Evolutionary conservation across 1,140 invertebrate species (phyloP).

Genomic region (Phymastichus coffea): DNA sequence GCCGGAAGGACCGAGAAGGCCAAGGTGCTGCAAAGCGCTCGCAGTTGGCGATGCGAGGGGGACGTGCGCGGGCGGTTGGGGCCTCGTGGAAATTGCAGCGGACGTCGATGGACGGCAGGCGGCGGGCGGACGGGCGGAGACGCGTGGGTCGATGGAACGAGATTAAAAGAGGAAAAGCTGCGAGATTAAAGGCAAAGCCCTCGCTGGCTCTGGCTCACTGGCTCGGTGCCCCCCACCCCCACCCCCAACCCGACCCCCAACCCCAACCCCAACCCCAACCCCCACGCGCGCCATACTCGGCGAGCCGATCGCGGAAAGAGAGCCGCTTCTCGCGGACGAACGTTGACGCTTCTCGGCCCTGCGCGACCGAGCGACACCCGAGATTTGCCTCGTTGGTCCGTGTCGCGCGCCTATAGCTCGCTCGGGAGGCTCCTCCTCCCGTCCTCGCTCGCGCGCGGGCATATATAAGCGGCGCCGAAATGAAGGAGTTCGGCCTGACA

Average conservation of each 20-base stretch:
- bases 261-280: too few species aligned
- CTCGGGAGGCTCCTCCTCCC: background rate
- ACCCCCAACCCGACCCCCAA: too few species aligned
- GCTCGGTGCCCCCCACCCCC: too few species aligned
- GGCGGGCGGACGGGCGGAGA: too few species aligned
- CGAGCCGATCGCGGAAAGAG: constrained; percentile 27
- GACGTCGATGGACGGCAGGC: constrained; percentile 21
- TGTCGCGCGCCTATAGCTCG: too few species aligned
- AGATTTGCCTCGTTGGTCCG: background rate
- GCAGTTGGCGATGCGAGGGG: too few species aligned
- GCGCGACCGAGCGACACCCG: too few species aligned
- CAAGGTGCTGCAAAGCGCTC: too few species aligned
- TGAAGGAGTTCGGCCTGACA: background rate
- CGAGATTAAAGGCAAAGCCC: constrained; percentile 45
- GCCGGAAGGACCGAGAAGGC: too few species aligned
- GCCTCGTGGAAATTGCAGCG: constrained; percentile 39
- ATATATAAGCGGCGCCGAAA: background rate
- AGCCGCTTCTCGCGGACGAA: constrained; percentile 23
- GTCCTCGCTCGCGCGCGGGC: background rate
- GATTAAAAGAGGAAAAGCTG: constrained; percentile 46
- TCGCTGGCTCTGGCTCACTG: too few species aligned
- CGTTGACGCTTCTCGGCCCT: constrained; percentile 16
- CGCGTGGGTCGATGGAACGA: constrained; percentile 42
- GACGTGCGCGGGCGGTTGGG: constrained; percentile 16
- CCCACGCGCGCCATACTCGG: too few species aligned